Base-by-base conservation (phyloP, 2,113 vertebrate genomes). In the Falco punctatus region DNA sequence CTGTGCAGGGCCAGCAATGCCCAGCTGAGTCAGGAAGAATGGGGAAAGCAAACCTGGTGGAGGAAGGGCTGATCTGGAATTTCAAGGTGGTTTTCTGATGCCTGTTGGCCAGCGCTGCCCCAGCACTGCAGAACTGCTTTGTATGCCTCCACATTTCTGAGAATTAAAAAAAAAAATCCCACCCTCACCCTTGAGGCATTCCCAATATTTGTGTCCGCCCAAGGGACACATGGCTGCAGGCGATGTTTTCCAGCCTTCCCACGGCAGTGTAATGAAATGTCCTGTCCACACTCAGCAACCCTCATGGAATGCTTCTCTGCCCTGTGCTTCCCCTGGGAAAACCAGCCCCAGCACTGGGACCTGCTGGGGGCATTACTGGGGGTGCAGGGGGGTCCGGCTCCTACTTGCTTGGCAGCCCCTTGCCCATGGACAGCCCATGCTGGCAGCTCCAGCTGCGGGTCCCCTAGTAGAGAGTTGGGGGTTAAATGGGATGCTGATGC, bases 291-390 rank as follows among this genome's bases (percentile, higher is more conserved):
- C 81, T 73, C 84, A 38, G 81, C 92, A 87, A 73, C 92, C 40
- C 51, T 70, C 1, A 0, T 3, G 5, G 3, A 52, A 7, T 0
- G 0, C 67, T 84, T 12, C 78, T 46, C 55, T n/a, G 78, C 27
- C 20, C 57, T 11, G 17, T 0, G 7, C 27, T 17, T 58, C 30
- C 59, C 55, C 46, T 1, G 27, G 61, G 62, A 75, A 54, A 10
- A 5, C 8, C 87, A 28, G 54, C 3, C 24, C 21, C 69, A 3
- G 73, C 0, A 0, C 72, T 11, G 92, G 90, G 72, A 80, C 9
- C n/a, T 13, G 66, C 80, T 0, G 11, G 70, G 35, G 52, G 13
- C n/a, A 27, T 1, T 3, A 2, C 75, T 13, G 52, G 44, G n/a
- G 80, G 27, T 9, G 3, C 5, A 2, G 13, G 9, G 5, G 57